Evolutionary conservation across 2,797 vertebrate species (phyloP).

Genomic region (Epinephelus malabaricus): DNA sequence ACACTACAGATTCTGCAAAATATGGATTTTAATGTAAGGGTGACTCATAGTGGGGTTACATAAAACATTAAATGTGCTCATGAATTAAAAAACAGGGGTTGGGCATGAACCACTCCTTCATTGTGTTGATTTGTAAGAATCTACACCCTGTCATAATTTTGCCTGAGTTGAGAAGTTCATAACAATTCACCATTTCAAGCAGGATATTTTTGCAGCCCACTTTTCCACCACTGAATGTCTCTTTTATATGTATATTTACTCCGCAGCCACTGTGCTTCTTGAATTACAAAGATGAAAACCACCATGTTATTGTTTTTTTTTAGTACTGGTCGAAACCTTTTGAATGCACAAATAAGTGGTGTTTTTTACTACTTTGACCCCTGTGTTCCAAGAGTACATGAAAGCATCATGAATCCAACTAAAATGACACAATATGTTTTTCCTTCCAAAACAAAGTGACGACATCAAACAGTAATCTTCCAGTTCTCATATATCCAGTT

Average conservation of each 20-base stretch:
- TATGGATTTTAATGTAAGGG: neutral
- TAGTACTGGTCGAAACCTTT: neutral
- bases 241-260: neutral
- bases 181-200: neutral
- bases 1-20: neutral
- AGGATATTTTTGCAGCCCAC: neutral
- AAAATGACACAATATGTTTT: conserved; percentile 47
- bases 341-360: neutral
- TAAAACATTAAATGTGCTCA: neutral
- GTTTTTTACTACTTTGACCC: neutral
- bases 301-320: neutral
- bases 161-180: neutral
- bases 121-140: neutral
- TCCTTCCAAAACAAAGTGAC: conserved; percentile 63
- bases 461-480: conserved; percentile 59
- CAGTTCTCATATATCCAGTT: conserved; percentile 45
- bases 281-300: neutral
- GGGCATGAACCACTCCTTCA: neutral
- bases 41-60: neutral
- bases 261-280: neutral
- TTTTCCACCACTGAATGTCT: neutral
- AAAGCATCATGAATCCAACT: conserved; percentile 51
- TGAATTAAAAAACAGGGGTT: neutral
- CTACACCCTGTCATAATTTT: neutral
- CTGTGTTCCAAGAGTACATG: conserved; percentile 25